phyloP scores from a whole-genome alignment of 2,888 invertebrate species.

The Amblyjoppa fuscipennis region DNA sequence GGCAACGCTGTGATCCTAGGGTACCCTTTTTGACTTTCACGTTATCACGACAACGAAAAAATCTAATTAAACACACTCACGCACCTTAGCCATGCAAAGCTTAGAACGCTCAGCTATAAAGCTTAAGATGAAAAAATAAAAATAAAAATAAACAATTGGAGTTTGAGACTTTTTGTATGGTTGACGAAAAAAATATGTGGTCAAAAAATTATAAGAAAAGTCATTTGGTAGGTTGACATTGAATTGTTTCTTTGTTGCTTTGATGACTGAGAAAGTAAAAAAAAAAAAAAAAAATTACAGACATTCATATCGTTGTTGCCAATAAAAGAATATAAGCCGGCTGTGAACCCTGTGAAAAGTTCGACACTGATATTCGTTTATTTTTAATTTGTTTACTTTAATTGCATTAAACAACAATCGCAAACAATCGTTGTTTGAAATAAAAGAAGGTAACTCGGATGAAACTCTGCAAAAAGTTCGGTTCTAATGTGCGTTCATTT shows the following conservation, averaged over 20 bases:
- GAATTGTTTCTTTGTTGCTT: background rate
- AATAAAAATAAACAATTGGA: background rate
- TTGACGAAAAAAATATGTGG: constrained; percentile 18
- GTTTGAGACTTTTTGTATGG: background rate
- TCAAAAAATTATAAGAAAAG: background rate
- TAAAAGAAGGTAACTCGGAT: background rate
- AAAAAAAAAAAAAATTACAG: background rate
- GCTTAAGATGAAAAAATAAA: constrained; percentile 10
- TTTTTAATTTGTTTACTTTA: background rate
- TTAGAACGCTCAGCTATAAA: constrained; percentile 68
- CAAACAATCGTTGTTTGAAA: background rate
- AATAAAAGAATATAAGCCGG: background rate
- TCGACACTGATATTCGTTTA: background rate
- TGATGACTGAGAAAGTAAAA: too few relatives aligned
- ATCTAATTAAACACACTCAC: constrained; percentile 44
- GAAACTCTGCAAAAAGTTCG: background rate
- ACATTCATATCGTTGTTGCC: background rate
- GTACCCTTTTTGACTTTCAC: constrained; percentile 3
- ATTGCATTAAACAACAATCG: background rate
- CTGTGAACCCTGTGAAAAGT: background rate
- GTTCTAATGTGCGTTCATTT: background rate
- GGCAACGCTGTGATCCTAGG: constrained; percentile 9
- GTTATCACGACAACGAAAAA: constrained; percentile 11
- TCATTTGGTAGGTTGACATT: background rate
- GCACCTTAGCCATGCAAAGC: constrained; percentile 76